Conservation (phyloP, 2,113 vertebrate species). For the Pygoscelis adeliae region DNA sequence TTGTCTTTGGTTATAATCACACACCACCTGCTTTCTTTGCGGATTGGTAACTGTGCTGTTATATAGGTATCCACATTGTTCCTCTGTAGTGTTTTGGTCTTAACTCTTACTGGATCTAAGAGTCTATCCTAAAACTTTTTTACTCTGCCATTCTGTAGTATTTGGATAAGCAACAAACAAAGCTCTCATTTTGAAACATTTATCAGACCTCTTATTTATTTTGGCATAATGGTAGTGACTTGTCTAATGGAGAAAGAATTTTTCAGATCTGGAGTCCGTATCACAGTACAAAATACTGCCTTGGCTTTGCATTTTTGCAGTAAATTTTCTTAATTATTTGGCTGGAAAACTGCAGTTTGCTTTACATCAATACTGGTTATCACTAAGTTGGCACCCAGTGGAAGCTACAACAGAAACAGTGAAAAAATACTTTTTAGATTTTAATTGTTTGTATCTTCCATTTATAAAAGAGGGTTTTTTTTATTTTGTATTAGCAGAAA, state of each 20-base stretch:
- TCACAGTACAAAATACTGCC: background rate
- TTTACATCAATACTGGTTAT: background rate
- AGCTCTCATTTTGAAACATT: background rate
- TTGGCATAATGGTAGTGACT: background rate
- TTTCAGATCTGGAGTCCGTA: background rate
- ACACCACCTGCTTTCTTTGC: background rate
- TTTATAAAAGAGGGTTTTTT: background rate
- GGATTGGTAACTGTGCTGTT: background rate
- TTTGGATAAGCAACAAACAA: background rate
- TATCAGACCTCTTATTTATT: slow-evolving; percentile 9
- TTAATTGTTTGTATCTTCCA: background rate
- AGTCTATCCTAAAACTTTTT: background rate
- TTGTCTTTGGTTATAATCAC: background rate
- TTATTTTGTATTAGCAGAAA: background rate
- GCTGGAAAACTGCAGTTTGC: background rate
- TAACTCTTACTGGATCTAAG: background rate
- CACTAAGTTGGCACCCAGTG: background rate
- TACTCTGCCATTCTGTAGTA: background rate
- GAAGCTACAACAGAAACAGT: background rate
- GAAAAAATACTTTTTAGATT: background rate
- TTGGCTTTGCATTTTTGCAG: background rate
- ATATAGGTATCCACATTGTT: background rate
- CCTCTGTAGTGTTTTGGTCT: background rate
- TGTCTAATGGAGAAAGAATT: slow-evolving; percentile 2
- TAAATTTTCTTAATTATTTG: background rate